A percentile compares a stretch with the other conserved stretches of the same genome.
Conservation (phyloP, 2,888 invertebrate genomes). For the Pollenia amentaria region DNA sequence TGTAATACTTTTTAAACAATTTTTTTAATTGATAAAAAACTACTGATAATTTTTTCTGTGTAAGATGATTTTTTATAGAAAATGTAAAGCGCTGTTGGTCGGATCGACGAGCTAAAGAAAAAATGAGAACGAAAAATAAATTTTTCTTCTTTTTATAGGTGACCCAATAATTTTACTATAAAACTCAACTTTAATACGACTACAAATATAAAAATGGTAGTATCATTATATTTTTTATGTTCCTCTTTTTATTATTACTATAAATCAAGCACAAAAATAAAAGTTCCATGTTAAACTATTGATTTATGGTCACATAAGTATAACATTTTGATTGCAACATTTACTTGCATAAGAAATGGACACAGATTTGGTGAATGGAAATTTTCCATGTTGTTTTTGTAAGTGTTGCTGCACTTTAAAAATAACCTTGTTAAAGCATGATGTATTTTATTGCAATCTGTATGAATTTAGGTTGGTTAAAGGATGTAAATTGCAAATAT, state of each 20-base stretch:
- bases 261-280: constrained; percentile 49
- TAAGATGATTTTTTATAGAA: no score
- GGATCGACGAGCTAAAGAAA: no score
- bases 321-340: constrained; percentile 56
- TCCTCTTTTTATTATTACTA: constrained; percentile 4
- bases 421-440: not conserved
- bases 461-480: not conserved
- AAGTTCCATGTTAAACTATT: constrained; percentile 28
- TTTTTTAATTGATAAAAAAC: no score
- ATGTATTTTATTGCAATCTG: not conserved
- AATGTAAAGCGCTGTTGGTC: no score
- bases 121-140: no score
- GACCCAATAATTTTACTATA: no score
- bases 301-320: constrained; percentile 59
- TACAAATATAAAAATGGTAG: not conserved
- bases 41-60: no score
- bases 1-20: no score
- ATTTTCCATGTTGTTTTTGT: no score
- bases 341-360: constrained; percentile 16
- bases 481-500: constrained; percentile 4
- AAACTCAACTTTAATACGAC: not conserved
- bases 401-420: not conserved
- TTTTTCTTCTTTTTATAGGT: no score
- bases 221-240: not conserved
- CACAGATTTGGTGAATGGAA: not conserved